A percentile compares a stretch with the other conserved stretches of the same genome.
phyloP scores from a whole-genome alignment of 2,888 invertebrate species.

The Scrobipalpa atriplicella region DNA sequence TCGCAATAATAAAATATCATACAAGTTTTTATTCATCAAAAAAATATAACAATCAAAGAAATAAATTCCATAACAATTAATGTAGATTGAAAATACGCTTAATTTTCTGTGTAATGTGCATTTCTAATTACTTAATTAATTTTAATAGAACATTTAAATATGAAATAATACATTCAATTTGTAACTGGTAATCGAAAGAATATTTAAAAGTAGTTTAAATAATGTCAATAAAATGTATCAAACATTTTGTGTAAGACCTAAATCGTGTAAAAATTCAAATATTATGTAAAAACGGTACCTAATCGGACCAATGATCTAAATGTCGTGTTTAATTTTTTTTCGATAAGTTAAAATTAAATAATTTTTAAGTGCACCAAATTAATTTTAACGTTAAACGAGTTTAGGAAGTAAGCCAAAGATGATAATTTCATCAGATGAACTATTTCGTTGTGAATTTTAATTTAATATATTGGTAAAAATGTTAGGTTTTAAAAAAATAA shows the following conservation, averaged over 20 bases:
- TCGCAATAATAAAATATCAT: too few relatives aligned
- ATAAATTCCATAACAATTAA: too few relatives aligned
- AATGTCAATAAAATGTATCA: background rate
- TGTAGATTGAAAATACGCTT: too few relatives aligned
- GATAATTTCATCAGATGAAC: slow-evolving; percentile 79
- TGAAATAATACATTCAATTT: background rate
- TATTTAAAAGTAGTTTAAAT: background rate
- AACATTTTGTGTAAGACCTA: background rate
- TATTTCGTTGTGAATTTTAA: slow-evolving; percentile 58
- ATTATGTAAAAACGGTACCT: background rate
- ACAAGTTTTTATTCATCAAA: too few relatives aligned
- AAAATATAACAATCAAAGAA: too few relatives aligned
- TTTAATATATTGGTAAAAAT: slow-evolving; percentile 64
- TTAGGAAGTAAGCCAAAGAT: slow-evolving; percentile 76
- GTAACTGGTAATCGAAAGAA: background rate
- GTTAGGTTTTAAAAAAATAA: slow-evolving; percentile 44
- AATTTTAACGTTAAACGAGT: slow-evolving; percentile 62
- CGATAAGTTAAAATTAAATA: slow-evolving; percentile 17
- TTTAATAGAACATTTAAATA: too few relatives aligned
- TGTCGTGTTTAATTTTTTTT: slow-evolving; percentile 12
- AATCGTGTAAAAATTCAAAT: slow-evolving; percentile 2
- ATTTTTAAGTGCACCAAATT: slow-evolving; percentile 64
- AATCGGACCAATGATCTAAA: slow-evolving; percentile 8
- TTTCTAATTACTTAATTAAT: too few relatives aligned
- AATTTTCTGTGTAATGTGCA: too few relatives aligned